Evolutionary conservation across 1,140 invertebrate genomes (phyloP), one percentile per base, ranked within the genome.

Genomic region (Marisa cornuarietis): DNA sequence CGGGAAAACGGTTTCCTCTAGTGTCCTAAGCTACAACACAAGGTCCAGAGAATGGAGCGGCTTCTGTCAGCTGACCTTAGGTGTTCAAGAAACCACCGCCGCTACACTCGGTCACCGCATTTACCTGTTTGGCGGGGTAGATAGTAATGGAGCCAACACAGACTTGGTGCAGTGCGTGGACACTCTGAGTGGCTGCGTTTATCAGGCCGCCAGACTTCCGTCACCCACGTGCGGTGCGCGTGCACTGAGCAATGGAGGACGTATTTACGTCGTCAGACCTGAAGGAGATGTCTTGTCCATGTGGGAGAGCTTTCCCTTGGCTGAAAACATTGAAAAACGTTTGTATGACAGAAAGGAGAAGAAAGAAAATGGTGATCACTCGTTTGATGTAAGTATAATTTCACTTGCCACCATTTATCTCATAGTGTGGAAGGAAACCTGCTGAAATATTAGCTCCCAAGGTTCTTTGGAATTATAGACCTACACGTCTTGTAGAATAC

Each of bases 1-100:
- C 83, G 69, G 82, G 83, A 31, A 82, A 31, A 11, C 22, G 3
- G 10, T n/a, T 5, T 63, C 4, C 2, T 18, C 13, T 1, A 22
- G 11, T 18, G 65, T 31, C 22, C 16, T 68, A 31, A 4, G 11
- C 6, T 68, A 68, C 65, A 68, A 31, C 65, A 11, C 22, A 11
- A 68, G 13, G 22, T 8, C 10, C 11, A 14, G 13, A 31, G 22
- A n/a, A 13, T 68, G 65, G 65, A 68, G n/a, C 22, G n/a, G 3
- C 6, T 68, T 68, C 22, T n/a, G 65, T 31, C 22, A 31, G 65
- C 65, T 68, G 22, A 14, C 65, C 26, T 11, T 68, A 31, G 65
- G n/a, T 14, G 65, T 68, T 68, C 11, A 6, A 14, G 65, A 68
- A 6, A n/a, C 65, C 11, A 68, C 65, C 11, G 26, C 65, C 22